Evolutionary conservation across 2,113 vertebrate genomes (phyloP).

Genomic region (Myotis davidii): DNA sequence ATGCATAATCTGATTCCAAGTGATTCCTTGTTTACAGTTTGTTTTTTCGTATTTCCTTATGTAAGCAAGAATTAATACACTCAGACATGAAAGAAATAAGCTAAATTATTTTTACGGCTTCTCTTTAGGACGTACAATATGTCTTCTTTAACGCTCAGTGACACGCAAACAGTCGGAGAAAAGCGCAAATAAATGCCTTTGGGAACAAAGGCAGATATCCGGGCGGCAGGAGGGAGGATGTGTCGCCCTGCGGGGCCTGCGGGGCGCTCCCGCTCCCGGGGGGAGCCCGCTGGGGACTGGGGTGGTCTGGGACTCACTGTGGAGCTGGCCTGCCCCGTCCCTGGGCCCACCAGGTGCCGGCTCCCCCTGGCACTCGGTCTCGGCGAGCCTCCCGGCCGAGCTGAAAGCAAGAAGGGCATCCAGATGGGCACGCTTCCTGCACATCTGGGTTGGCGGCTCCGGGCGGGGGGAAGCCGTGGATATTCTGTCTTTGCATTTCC

Average conservation of each 20-base stretch:
- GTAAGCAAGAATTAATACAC: conserved; percentile 84
- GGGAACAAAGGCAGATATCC: conserved; percentile 71
- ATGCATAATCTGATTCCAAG: conserved; percentile 79
- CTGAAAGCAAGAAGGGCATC: background rate
- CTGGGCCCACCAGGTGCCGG: accelerated
- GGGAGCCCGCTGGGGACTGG: background rate
- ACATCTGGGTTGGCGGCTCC: background rate
- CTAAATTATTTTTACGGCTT: conserved; percentile 82
- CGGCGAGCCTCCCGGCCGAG: background rate
- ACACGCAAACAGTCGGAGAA: conserved; percentile 67
- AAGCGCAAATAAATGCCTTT: conserved; percentile 77
- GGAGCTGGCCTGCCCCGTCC: background rate
- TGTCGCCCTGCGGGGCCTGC: background rate
- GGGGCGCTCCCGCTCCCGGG: background rate
- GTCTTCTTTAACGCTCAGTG: conserved; percentile 80
- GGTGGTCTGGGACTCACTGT: background rate
- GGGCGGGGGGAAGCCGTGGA: background rate
- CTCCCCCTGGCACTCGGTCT: background rate
- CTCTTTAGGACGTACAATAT: conserved; percentile 77
- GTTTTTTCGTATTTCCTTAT: conserved; percentile 80
- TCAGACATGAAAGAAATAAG: conserved; percentile 80
- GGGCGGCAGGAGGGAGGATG: background rate
- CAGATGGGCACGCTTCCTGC: background rate
- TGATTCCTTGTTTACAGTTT: conserved; percentile 80
- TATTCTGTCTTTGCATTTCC: background rate